Conservation (phyloP, 2,113 vertebrate species). For the Philantomba maxwellii region DNA sequence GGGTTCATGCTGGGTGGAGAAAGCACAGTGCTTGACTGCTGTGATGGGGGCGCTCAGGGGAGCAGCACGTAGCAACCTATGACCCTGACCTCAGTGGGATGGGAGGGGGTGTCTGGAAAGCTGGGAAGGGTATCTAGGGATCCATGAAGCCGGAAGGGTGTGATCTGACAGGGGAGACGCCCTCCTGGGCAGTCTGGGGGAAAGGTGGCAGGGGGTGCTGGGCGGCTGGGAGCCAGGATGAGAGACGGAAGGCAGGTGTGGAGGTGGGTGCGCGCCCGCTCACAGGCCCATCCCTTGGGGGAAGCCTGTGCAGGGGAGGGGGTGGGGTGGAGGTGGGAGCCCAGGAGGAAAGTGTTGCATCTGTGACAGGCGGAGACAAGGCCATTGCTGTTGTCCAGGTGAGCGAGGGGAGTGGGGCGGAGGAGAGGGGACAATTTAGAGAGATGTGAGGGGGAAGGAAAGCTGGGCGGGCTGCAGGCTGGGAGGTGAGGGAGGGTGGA, state of each 20-base stretch:
- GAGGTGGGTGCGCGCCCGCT: fast-evolving
- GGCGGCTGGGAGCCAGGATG: background rate
- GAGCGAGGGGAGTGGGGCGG: background rate
- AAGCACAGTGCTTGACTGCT: background rate
- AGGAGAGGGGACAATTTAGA: background rate
- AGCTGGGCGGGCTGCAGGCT: background rate
- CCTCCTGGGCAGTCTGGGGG: background rate
- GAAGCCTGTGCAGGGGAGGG: background rate
- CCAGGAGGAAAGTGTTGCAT: background rate
- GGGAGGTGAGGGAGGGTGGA: background rate
- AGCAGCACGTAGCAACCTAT: fast-evolving
- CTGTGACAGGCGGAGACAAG: background rate
- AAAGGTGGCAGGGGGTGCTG: background rate
- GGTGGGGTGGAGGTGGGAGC: background rate
- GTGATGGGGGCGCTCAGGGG: background rate
- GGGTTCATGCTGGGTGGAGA: background rate
- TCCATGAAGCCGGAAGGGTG: background rate
- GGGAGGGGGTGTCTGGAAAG: background rate
- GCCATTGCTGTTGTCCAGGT: background rate
- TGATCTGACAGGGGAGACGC: background rate
- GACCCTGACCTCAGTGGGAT: background rate
- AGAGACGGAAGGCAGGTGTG: background rate
- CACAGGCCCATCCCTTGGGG: fast-evolving
- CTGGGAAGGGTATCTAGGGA: background rate
- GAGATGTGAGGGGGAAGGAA: background rate